Percentiles rank a stretch among this genome's conserved stretches.
These are phyloP conservation scores for Dolichotis patagonum DNA, from an alignment of 2,113 vertebrate species.

Conservation along the genomic window DNA sequence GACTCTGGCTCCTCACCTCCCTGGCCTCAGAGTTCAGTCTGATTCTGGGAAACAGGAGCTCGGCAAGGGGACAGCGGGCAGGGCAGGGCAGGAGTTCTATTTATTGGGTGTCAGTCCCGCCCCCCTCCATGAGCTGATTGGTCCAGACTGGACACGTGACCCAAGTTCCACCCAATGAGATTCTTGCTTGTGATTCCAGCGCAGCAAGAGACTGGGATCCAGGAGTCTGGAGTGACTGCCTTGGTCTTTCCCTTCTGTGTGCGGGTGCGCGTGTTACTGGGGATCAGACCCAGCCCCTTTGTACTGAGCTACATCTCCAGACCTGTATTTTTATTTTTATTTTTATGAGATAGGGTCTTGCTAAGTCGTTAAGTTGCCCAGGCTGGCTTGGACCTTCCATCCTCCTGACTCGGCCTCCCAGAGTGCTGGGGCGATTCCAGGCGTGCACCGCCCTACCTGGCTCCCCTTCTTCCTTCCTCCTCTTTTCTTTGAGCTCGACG, in stretches of 20 bases:
- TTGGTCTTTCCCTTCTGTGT: accelerated
- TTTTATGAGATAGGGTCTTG: background rate
- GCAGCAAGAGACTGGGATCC: background rate
- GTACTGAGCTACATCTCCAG: background rate
- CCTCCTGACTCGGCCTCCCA: background rate
- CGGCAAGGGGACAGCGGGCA: background rate
- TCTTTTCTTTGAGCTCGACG: background rate
- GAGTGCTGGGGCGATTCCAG: background rate
- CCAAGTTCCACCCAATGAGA: background rate
- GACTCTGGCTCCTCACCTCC: background rate
- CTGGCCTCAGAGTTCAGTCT: background rate
- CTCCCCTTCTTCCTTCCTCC: accelerated
- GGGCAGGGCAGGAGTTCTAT: background rate
- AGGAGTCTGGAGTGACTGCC: background rate
- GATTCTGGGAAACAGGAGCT: background rate
- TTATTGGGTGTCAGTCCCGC: background rate
- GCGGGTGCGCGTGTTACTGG: background rate
- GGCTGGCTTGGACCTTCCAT: background rate
- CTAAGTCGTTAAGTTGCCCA: background rate
- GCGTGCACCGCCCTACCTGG: background rate
- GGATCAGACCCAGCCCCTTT: background rate
- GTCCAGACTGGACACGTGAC: background rate
- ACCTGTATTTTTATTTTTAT: background rate
- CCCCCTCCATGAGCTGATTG: background rate
- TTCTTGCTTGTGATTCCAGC: background rate